phyloP scores from a whole-genome alignment of 2,113 vertebrate genomes.

The Sturnus vulgaris region DNA sequence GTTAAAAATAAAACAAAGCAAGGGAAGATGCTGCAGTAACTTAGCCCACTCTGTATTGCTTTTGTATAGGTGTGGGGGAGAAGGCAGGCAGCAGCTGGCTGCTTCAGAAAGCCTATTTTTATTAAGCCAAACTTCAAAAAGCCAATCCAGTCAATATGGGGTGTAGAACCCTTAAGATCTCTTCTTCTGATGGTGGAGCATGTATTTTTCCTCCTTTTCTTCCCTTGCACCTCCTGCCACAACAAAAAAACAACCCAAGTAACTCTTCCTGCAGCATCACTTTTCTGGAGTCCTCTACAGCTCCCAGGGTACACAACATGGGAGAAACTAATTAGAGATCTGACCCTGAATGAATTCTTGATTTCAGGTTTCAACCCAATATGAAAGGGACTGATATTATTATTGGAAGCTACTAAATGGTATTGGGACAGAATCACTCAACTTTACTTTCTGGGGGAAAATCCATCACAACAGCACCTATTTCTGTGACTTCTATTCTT shows the following conservation, averaged over 20 bases:
- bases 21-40: background rate
- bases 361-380: background rate
- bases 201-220: background rate
- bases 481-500: background rate
- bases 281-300: background rate
- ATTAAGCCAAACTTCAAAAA: background rate
- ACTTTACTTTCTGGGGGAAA: background rate
- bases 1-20: slow-evolving; percentile 54
- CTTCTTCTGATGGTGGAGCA: background rate
- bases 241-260: background rate
- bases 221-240: background rate
- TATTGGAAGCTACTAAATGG: background rate
- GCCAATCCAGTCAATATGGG: background rate
- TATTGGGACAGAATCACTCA: background rate
- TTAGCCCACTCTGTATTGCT: slow-evolving; percentile 26
- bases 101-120: background rate
- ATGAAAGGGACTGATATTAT: background rate
- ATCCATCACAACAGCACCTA: background rate
- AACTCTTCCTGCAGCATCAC: background rate
- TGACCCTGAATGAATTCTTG: background rate
- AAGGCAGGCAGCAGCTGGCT: slow-evolving; percentile 20
- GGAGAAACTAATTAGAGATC: background rate
- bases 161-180: background rate
- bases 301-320: background rate
- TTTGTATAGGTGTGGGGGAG: background rate